Percentiles rank a stretch among this genome's conserved stretches.
phyloP scores from a whole-genome alignment of 2,797 vertebrate species.

The Meda fulgida region DNA sequence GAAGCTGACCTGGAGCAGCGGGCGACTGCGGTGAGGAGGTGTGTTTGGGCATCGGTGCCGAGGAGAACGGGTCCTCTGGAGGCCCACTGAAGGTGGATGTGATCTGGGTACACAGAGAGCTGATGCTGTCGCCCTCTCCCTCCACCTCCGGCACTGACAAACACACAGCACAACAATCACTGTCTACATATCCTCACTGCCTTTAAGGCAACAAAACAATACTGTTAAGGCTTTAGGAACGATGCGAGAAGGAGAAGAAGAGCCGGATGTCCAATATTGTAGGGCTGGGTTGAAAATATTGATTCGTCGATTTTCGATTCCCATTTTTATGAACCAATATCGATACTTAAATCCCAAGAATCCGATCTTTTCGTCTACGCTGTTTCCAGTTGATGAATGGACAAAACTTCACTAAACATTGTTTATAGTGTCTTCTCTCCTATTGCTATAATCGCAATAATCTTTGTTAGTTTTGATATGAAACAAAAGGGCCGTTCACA shows the following conservation, averaged over 20 bases:
- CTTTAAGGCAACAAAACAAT: not conserved
- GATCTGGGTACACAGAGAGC: conserved; percentile 95
- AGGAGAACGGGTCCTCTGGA: conserved; percentile 93
- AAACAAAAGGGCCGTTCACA: no score
- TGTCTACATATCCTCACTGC: not conserved
- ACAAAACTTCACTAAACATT: not conserved
- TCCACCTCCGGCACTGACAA: conserved; percentile 88
- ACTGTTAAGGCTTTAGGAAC: not conserved
- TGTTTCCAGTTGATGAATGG: not conserved
- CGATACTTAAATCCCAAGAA: not conserved
- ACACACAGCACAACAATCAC: conserved; percentile 5
- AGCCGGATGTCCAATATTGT: not conserved
- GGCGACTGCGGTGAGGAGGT: conserved; percentile 92
- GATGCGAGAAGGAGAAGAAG: not conserved
- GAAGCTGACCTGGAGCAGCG: conserved; percentile 86
- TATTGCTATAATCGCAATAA: no score
- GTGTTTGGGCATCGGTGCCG: conserved; percentile 93
- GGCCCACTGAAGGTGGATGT: conserved; percentile 91
- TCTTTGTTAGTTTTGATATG: not conserved
- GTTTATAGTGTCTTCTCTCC: not conserved
- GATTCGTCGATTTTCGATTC: not conserved
- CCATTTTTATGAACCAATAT: not conserved
- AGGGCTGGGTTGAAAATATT: not conserved
- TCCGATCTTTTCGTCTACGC: not conserved
- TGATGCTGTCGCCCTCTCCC: conserved; percentile 95